phyloP scores from a whole-genome alignment of 2,888 invertebrate genomes.

The Erebia ligea region DNA sequence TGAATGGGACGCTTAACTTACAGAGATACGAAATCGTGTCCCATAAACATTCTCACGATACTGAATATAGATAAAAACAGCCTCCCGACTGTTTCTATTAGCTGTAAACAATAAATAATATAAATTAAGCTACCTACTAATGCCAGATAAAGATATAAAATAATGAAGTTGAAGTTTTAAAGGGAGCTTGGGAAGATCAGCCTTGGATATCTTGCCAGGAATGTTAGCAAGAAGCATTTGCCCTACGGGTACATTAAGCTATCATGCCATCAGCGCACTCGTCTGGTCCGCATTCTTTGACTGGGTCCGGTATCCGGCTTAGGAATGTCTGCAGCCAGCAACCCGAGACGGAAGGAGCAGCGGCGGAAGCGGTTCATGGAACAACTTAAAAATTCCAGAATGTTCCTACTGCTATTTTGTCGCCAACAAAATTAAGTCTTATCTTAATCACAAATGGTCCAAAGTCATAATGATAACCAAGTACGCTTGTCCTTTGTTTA shows the following conservation, averaged over 20 bases:
- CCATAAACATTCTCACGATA: constrained; percentile 71
- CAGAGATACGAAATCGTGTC: constrained; percentile 58
- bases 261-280: constrained; percentile 67
- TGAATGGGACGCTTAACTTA: constrained; percentile 67
- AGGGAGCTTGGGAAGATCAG: constrained; percentile 42
- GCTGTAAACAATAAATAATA: constrained; percentile 15
- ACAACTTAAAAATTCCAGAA: constrained; percentile 52
- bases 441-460: constrained; percentile 37
- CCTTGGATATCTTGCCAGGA: constrained; percentile 56
- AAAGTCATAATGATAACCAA: constrained; percentile 34
- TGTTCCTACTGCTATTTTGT: constrained; percentile 42
- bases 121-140: constrained; percentile 14
- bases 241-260: constrained; percentile 68
- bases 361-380: constrained; percentile 82
- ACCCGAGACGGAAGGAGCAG: constrained; percentile 81
- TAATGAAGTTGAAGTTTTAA: constrained; percentile 28
- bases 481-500: constrained; percentile 47
- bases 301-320: constrained; percentile 69
- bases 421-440: constrained; percentile 45
- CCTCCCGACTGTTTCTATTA: constrained; percentile 29
- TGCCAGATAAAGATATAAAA: constrained; percentile 5
- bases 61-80: constrained; percentile 60
- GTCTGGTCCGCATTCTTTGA: constrained; percentile 75
- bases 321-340: constrained; percentile 76
- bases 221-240: constrained; percentile 53